phyloP scores from a whole-genome alignment of 37 sponge, comb jelly and placozoan genomes.

The Corticium candelabrum region DNA sequence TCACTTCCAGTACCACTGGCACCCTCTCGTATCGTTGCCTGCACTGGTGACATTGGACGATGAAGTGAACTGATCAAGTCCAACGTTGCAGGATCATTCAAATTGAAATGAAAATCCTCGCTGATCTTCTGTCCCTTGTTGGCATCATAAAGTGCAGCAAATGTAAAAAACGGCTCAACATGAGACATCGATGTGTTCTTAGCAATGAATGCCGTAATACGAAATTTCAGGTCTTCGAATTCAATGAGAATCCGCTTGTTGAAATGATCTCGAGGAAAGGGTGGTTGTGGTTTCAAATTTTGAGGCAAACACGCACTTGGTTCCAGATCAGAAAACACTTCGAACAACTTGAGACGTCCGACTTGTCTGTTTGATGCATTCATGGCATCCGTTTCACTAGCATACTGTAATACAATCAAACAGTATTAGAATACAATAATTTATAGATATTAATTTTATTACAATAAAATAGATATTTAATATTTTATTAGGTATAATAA shows the following conservation, averaged over 20 bases:
- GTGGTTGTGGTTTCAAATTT: not conserved
- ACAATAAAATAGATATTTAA: not conserved
- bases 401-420: constrained; percentile 7
- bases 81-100: constrained; percentile 30
- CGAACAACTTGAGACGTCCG: constrained; percentile 41
- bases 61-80: too few relatives aligned
- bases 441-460: not conserved
- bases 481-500: too few relatives aligned
- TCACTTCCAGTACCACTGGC: too few relatives aligned
- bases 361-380: constrained; percentile 17
- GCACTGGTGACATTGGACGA: too few relatives aligned
- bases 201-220: not conserved
- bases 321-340: constrained; percentile 54
- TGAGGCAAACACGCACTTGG: constrained; percentile 15
- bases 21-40: too few relatives aligned
- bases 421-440: too few relatives aligned
- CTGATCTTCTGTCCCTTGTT: constrained; percentile 65
- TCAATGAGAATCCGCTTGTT: constrained; percentile 3
- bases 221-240: constrained; percentile 1
- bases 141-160: constrained; percentile 72
- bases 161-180: constrained; percentile 82
- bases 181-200: constrained; percentile 9
- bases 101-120: constrained; percentile 79
- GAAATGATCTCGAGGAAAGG: not conserved
- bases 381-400: constrained; percentile 18